These are phyloP conservation scores for Muntiacus muntjak DNA, from an alignment of 2,113 vertebrate genomes.

Conservation along the genomic window DNA sequence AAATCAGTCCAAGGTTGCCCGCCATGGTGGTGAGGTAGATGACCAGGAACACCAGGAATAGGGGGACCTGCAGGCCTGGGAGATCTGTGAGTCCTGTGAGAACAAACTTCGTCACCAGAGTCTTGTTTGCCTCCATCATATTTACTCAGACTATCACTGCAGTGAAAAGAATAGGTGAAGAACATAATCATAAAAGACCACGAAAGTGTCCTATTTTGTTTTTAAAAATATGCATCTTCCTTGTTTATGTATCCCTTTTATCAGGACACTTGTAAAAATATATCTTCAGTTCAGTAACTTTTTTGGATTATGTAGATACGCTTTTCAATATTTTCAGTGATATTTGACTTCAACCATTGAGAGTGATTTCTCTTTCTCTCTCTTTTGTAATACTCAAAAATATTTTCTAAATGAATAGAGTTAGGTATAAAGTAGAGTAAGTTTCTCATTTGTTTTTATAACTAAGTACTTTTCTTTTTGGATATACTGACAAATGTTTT, in stretches of 20 bases:
- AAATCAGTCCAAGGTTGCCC: constrained; percentile 42
- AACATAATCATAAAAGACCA: background rate
- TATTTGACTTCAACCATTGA: background rate
- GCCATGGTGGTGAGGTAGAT: constrained; percentile 36
- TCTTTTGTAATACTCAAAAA: background rate
- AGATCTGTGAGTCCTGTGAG: constrained; percentile 35
- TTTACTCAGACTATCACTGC: background rate
- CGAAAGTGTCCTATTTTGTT: background rate
- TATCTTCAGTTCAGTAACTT: background rate
- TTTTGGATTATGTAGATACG: background rate
- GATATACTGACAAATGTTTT: background rate
- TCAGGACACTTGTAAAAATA: background rate
- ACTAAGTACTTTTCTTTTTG: background rate
- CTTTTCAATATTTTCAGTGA: background rate
- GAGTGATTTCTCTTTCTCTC: background rate
- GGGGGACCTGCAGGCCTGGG: background rate
- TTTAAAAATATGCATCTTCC: background rate
- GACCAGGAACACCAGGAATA: constrained; percentile 34
- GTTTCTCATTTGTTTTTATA: background rate
- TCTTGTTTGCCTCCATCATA: constrained; percentile 11
- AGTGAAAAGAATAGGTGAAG: background rate
- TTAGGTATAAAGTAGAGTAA: background rate
- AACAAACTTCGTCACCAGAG: constrained; percentile 24
- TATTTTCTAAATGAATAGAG: background rate
- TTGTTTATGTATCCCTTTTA: background rate